Evolutionary conservation across 2,113 vertebrate species (phyloP), one percentile per base, ranked within the genome.

Genomic region (Pygoscelis adeliae): DNA sequence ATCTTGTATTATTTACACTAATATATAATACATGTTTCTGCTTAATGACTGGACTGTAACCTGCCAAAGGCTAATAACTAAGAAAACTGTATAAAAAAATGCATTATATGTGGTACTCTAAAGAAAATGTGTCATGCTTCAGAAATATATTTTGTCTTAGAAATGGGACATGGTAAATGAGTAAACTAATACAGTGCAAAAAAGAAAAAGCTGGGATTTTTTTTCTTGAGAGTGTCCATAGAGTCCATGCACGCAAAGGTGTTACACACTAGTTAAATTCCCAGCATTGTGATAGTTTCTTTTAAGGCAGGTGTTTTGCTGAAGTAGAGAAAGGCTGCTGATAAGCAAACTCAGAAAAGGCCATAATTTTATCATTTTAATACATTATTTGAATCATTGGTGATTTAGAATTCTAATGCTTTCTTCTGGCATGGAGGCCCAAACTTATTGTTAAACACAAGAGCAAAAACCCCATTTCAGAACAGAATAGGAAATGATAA

Each of bases 181-280:
- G 15, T 66, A 20, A 70, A 49, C 17, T 52, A 29, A 15, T 74
- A 25, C 13, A 78, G 34, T 25, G 6, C 21, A 36, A 63, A 65
- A 76, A 32, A 40, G 5, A 4, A 34, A 90, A 69, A 49, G 4
- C 19, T 71, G 26, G 19, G 44, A n/a, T 55, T 52, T 32, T 30
- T 79, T 62, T 73, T 32, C 21, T 36, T 47, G 10, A 44, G 6
- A 16, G 2, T 46, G 6, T 17, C 53, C 30, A 13, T 30, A 61
- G 34, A n/a, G 63, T 58, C 38, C 5, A 8, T 52, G 34, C 6
- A 20, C 38, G 30, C 22, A 47, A 66, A 74, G n/a, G 78, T 71
- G 10, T 5, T 63, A 27, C 11, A n/a, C 0, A 1, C 0, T 6
- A n/a, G 15, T 36, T 61, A 10, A 58, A 81, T 52, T 89, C 44